A percentile compares a stretch with the other conserved stretches of the same genome.
Conservation (phyloP, 2,888 invertebrate species). For the Adelphocoris suturalis region DNA sequence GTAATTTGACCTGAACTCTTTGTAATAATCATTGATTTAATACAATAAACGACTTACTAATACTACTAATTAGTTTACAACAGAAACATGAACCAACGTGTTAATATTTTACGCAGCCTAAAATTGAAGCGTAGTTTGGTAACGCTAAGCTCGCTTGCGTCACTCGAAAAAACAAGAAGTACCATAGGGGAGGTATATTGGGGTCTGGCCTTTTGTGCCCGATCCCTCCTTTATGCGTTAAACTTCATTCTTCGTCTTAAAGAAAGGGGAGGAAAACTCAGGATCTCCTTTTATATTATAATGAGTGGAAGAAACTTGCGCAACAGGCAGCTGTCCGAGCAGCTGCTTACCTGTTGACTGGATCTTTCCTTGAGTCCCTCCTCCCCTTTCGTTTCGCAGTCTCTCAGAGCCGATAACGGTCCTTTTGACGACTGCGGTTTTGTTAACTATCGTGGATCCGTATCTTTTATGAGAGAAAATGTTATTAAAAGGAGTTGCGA, state of each 20-base stretch:
- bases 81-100: not conserved
- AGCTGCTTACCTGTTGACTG: conserved; percentile 59
- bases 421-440: conserved; percentile 54
- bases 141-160: not conserved
- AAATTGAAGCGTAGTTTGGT: conserved; percentile 17
- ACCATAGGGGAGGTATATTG: conserved; percentile 19
- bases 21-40: no score
- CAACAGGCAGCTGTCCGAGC: conserved; percentile 64
- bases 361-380: not conserved
- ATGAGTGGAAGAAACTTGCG: conserved; percentile 58
- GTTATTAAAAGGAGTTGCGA: no score
- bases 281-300: conserved; percentile 56
- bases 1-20: no score
- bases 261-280: conserved; percentile 48
- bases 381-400: not conserved
- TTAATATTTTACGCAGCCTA: not conserved
- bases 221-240: conserved; percentile 15
- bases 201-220: not conserved
- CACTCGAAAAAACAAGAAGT: not conserved
- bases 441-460: conserved; percentile 37
- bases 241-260: conserved; percentile 48
- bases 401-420: conserved; percentile 28
- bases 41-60: no score
- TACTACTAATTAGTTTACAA: no score
- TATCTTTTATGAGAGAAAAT: not conserved